These are phyloP conservation scores for Malacoraja senta DNA, from an alignment of 2,797 vertebrate genomes.

Conservation along the genomic window DNA sequence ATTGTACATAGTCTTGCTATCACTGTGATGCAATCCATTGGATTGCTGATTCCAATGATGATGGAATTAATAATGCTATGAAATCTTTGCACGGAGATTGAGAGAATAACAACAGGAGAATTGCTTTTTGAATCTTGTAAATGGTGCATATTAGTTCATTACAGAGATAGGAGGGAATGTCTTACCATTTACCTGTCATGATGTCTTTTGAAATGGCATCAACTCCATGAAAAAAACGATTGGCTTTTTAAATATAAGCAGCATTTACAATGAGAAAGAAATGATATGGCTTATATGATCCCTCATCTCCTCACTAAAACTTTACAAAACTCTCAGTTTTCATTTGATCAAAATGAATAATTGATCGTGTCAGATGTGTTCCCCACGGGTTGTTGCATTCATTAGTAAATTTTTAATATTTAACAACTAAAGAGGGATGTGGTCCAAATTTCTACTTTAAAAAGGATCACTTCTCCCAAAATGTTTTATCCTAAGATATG, in stretches of 20 bases:
- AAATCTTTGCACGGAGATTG: not conserved
- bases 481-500: no score
- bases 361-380: not conserved
- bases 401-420: not conserved
- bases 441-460: slow-evolving; percentile 2
- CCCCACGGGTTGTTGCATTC: no score
- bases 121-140: not conserved
- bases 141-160: not conserved
- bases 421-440: not conserved
- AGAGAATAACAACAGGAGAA: not conserved
- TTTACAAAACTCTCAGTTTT: not conserved
- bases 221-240: not conserved
- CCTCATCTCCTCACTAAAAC: not conserved
- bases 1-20: slow-evolving; percentile 4
- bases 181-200: not conserved
- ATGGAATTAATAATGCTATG: not conserved
- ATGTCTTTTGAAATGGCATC: not conserved
- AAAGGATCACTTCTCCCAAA: not conserved
- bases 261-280: not conserved
- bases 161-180: not conserved
- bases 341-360: not conserved
- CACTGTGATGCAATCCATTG: not conserved
- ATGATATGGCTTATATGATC: not conserved
- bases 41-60: not conserved
- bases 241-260: not conserved